Evolutionary conservation across 1,140 invertebrate species (phyloP).

Genomic region (Hyposmocoma kahamanoa): DNA sequence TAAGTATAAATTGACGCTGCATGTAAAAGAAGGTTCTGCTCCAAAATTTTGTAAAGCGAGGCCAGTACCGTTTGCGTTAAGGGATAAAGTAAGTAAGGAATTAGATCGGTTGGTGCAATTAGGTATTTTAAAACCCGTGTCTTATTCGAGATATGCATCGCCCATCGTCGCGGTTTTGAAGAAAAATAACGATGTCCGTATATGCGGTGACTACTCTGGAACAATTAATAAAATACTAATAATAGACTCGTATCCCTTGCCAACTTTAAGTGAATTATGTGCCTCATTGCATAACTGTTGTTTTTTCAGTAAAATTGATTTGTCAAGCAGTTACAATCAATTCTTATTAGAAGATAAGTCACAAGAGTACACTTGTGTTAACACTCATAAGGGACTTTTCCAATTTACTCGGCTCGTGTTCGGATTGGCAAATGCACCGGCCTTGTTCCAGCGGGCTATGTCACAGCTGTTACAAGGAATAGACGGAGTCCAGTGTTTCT

Average conservation of each 20-base stretch:
- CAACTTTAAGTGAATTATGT: neutral
- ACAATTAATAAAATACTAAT: neutral
- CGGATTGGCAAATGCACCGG: neutral
- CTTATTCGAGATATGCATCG: neutral
- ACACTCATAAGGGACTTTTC: constrained; percentile 26
- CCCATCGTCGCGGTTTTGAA: neutral
- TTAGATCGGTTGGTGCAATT: neutral
- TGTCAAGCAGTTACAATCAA: constrained; percentile 22
- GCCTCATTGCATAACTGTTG: constrained; percentile 1
- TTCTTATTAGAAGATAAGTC: constrained; percentile 18
- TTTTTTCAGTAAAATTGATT: constrained; percentile 17
- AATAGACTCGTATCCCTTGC: neutral
- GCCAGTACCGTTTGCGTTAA: neutral
- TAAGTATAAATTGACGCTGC: neutral
- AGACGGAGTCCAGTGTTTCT: neutral
- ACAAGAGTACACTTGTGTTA: constrained; percentile 19
- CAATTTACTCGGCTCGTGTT: constrained; percentile 16
- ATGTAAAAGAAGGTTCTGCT: neutral
- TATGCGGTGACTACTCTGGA: constrained; percentile 1
- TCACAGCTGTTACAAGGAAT: neutral
- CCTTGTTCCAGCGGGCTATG: neutral
- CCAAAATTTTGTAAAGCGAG: constrained; percentile 3
- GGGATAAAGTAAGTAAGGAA: neutral
- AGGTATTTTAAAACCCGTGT: neutral
- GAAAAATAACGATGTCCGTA: neutral